Evolutionary conservation across 30 jellyfish, hydroid and myxozoan species (phyloP).

Genomic region (Hydractinia symbiolongicarpus): DNA sequence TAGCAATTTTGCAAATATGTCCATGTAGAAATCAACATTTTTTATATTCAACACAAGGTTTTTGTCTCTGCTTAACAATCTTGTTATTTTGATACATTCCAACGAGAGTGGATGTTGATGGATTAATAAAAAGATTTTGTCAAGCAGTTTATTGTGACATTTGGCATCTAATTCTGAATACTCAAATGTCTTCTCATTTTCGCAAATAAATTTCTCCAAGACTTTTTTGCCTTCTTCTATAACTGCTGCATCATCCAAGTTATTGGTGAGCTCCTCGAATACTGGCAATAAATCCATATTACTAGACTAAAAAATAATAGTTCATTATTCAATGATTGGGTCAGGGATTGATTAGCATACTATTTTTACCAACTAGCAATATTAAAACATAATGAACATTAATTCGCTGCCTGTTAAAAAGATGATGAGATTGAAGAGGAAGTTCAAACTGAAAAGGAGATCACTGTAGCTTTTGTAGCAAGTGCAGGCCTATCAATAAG

Average conservation of each 20-base stretch:
- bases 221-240: background rate
- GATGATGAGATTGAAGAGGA: too few species aligned
- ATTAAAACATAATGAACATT: too few species aligned
- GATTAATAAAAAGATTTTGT: background rate
- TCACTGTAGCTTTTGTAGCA: too few species aligned
- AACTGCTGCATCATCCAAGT: background rate
- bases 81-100: background rate
- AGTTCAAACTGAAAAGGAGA: too few species aligned
- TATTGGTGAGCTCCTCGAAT: background rate
- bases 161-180: constrained; percentile 6
- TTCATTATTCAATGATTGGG: too few species aligned
- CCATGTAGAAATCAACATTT: background rate
- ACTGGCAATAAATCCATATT: background rate
- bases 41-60: constrained; percentile 7
- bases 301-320: too few species aligned
- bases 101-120: background rate
- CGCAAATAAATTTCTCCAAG: background rate
- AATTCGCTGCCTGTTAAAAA: too few species aligned
- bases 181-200: constrained; percentile 14
- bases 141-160: background rate
- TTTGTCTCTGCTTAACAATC: constrained; percentile 25
- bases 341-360: too few species aligned
- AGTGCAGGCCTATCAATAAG: too few species aligned
- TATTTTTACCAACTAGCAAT: too few species aligned
- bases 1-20: background rate